These are phyloP conservation scores for Lasius platythorax DNA, from an alignment of 2,888 invertebrate species.

Conservation along the genomic window DNA sequence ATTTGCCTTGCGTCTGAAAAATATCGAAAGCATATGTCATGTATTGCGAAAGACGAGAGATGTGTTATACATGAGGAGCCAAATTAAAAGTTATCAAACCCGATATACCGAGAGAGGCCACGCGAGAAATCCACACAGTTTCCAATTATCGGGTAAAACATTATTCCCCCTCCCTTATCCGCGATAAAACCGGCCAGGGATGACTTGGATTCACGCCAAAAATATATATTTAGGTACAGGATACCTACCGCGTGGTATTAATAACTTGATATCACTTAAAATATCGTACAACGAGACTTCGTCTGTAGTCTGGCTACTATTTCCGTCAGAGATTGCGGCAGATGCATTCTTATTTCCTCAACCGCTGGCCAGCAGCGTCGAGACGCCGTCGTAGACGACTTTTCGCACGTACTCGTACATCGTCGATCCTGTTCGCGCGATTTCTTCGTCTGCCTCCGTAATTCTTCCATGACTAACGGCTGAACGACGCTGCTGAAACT, in stretches of 20 bases:
- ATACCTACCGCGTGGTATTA: conserved; percentile 73
- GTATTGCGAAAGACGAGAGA: conserved; percentile 63
- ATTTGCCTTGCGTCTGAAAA: conserved; percentile 62
- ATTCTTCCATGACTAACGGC: conserved; percentile 39
- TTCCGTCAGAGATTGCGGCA: conserved; percentile 67
- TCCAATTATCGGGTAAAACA: conserved; percentile 76
- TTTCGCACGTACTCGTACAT: conserved; percentile 35
- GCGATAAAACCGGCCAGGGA: conserved; percentile 72
- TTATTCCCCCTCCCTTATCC: conserved; percentile 61
- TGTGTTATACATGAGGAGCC: conserved; percentile 59
- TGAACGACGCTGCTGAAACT: conserved; percentile 18
- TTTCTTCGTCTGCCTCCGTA: conserved; percentile 24
- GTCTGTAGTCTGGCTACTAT: conserved; percentile 71
- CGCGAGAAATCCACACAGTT: conserved; percentile 66
- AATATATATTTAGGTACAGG: conserved; percentile 73
- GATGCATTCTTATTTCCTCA: conserved; percentile 58
- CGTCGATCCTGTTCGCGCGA: conserved; percentile 40
- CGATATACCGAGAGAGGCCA: conserved; percentile 31
- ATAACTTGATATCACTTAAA: conserved; percentile 76
- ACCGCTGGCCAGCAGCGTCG: conserved; percentile 48
- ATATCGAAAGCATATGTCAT: conserved; percentile 64
- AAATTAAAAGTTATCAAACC: conserved; percentile 70
- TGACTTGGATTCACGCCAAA: conserved; percentile 72
- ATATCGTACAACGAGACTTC: conserved; percentile 74
- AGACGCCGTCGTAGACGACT: conserved; percentile 62